Evolutionary conservation across 2,797 vertebrate species (phyloP).

Genomic region (Anomalospiza imberbis): DNA sequence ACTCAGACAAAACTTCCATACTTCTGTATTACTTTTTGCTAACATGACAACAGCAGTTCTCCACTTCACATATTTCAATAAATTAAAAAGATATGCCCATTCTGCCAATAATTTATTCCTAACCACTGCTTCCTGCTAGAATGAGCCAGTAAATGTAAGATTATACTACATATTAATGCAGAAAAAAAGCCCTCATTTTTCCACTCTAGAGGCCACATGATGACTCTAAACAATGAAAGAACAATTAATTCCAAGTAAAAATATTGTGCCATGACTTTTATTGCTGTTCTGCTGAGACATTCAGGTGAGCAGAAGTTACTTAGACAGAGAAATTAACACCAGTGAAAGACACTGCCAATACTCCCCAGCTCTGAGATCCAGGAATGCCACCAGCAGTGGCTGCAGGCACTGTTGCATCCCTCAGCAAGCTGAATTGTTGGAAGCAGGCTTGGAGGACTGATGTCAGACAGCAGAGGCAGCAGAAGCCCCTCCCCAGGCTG

Average conservation of each 20-base stretch:
- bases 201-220: background rate
- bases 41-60: background rate
- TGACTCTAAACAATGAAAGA: background rate
- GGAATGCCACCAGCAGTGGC: background rate
- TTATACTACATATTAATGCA: background rate
- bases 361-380: background rate
- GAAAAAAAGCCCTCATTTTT: background rate
- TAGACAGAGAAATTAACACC: background rate
- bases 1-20: background rate
- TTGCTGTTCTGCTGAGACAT: background rate
- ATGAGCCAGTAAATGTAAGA: background rate
- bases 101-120: background rate
- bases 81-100: background rate
- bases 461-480: background rate
- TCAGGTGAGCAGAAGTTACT: background rate
- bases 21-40: background rate
- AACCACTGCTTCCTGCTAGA: background rate
- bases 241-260: background rate
- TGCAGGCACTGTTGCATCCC: accelerated
- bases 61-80: background rate
- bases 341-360: background rate
- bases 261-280: background rate
- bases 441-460: background rate
- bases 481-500: background rate
- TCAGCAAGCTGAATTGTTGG: background rate